phyloP scores from a whole-genome alignment of 2,888 invertebrate genomes.

The Andrena bucephala region DNA sequence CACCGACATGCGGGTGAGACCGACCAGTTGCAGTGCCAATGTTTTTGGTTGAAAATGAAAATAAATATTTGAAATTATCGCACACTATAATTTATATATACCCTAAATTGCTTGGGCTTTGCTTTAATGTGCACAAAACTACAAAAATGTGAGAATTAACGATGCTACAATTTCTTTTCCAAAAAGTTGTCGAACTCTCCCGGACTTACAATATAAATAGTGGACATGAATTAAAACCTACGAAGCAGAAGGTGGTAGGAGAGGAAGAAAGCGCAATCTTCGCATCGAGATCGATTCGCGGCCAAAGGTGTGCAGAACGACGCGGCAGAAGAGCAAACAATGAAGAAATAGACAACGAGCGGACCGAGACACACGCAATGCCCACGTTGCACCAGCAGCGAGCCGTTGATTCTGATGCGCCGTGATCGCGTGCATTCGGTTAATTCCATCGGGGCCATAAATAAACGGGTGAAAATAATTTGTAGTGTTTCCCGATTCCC shows the following conservation, averaged over 20 bases:
- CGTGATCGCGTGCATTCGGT: conserved; percentile 65
- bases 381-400: conserved; percentile 49
- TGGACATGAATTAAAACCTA: not conserved
- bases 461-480: conserved; percentile 50
- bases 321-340: conserved; percentile 56
- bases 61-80: too few relatives aligned
- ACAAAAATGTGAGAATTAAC: too few relatives aligned
- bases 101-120: too few relatives aligned
- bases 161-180: too few relatives aligned
- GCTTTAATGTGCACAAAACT: too few relatives aligned
- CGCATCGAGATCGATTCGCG: conserved; percentile 35
- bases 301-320: conserved; percentile 34
- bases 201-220: too few relatives aligned
- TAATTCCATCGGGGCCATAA: conserved; percentile 50
- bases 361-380: conserved; percentile 77
- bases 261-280: not conserved
- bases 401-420: conserved; percentile 54
- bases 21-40: too few relatives aligned
- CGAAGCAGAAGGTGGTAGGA: not conserved
- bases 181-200: too few relatives aligned
- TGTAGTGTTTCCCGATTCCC: conserved; percentile 42
- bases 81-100: too few relatives aligned
- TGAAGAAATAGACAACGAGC: conserved; percentile 65
- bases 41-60: too few relatives aligned
- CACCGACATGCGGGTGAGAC: too few relatives aligned